Conservation (phyloP, 2,888 invertebrate species). For the Rosalia funebris region DNA sequence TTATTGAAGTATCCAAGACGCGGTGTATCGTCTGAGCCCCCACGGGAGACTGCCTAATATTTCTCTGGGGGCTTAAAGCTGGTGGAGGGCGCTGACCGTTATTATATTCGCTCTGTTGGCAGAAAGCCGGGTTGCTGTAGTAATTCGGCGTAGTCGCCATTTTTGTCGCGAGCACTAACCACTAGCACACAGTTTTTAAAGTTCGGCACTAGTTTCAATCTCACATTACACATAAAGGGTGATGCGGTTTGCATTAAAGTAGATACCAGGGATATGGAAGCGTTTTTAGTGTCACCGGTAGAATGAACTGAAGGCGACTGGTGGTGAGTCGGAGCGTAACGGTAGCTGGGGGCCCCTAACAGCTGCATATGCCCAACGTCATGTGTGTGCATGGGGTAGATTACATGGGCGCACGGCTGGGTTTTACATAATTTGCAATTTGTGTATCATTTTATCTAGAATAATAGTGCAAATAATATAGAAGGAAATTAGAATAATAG, state of each 20-base stretch:
- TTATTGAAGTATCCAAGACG: conserved; percentile 47
- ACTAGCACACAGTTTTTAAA: neutral
- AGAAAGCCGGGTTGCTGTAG: conserved; percentile 84
- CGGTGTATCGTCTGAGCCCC: conserved; percentile 58
- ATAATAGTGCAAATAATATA: too few species aligned
- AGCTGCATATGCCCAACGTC: conserved; percentile 64
- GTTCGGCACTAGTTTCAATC: neutral
- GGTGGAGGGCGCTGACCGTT: conserved; percentile 63
- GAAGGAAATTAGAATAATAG: too few species aligned
- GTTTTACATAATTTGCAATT: conserved; percentile 8
- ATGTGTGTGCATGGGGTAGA: conserved; percentile 62
- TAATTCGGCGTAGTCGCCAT: conserved; percentile 65
- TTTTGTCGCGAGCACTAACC: conserved; percentile 27
- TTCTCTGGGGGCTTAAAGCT: conserved; percentile 44
- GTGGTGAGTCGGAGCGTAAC: conserved; percentile 56
- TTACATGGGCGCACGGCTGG: conserved; percentile 56
- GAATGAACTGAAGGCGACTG: conserved; percentile 52
- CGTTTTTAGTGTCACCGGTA: conserved; percentile 28
- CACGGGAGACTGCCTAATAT: conserved; percentile 58
- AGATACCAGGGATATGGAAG: conserved; percentile 23
- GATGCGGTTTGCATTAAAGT: neutral
- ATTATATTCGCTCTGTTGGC: conserved; percentile 78
- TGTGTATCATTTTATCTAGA: too few species aligned
- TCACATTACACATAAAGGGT: neutral
- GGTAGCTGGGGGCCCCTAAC: conserved; percentile 53